phyloP scores from a whole-genome alignment of 2,113 vertebrate species.

The Siphamia tubifer region DNA sequence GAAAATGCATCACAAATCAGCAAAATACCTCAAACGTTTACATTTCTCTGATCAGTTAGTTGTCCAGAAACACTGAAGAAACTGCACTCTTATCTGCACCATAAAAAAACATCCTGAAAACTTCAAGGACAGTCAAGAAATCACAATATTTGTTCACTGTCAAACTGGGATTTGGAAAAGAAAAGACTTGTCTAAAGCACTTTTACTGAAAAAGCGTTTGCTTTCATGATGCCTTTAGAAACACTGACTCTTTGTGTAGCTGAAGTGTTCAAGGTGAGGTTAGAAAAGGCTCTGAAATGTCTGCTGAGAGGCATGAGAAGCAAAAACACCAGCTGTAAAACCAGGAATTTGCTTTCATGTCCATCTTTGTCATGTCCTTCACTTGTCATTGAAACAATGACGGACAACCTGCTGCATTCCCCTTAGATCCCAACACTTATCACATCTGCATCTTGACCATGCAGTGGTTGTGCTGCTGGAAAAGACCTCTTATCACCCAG shows the following conservation, averaged over 20 bases:
- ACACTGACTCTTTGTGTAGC: not conserved
- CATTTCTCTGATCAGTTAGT: not conserved
- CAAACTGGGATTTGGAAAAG: not conserved
- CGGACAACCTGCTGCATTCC: not conserved
- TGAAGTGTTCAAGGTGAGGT: not conserved
- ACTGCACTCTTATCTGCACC: constrained; percentile 19
- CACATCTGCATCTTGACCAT: constrained; percentile 14
- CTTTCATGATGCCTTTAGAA: not conserved
- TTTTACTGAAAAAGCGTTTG: not conserved
- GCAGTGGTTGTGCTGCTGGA: constrained; percentile 21
- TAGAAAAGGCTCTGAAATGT: not conserved
- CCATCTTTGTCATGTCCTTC: constrained; percentile 33
- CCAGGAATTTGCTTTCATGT: not conserved
- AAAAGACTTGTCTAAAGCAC: not conserved
- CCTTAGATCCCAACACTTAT: not conserved
- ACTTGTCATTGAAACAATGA: constrained; percentile 16
- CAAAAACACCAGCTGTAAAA: not conserved
- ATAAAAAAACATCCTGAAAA: constrained; percentile 1
- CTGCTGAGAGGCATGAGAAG: not conserved
- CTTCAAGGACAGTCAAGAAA: constrained; percentile 13
- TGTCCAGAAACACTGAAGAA: constrained; percentile 24
- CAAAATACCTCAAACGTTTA: not conserved
- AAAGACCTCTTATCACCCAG: not conserved
- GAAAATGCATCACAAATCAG: not conserved
- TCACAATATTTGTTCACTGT: not conserved